Base-by-base conservation (phyloP, 1,140 invertebrate genomes). In the Archegozetes longisetosus region DNA sequence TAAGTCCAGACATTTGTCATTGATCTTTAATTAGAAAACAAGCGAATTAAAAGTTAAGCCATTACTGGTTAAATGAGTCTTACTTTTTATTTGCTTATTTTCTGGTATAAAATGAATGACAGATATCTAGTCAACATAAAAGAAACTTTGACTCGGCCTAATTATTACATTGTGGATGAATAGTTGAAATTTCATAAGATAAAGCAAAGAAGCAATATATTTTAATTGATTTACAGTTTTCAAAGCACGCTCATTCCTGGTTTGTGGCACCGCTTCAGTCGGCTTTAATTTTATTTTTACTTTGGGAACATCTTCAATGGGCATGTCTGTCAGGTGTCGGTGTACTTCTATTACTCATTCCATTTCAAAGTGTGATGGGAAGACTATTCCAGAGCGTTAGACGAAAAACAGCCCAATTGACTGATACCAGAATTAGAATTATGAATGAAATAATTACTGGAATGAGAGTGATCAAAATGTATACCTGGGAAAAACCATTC, bases 361-460 rank as follows among this genome's bases (percentile, higher is more conserved):
- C 63, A 25, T 58, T 64, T 28, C 64, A 65, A 62, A 54, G 25
- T 14, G 12, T 61, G 1, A 65, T 65, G 55, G 64, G 64, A 2
- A 27, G 27, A 40, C 17, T 32, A 20, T 65, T 65, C 46, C 53
- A 46, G 12, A 26, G 25, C 1, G 47, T 63, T n/a, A 70, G 85
- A 61, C 66, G 80, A 51, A 74, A 77, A 64, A 84, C 82, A 17
- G 84, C 85, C 0, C 62, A 76, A 3, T 77, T 79, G 63, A 90
- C 88, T 0, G 90, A 94, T 68, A 81, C 88, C 66, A 76, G 89
- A 61, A 82, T 93, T 0, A 76, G 82, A 55, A 70, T 90, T 53
- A 90, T 92, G 85, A 88, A 86, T 69, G 88, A 93, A 74, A 86
- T 94, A n/a, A 82, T 94, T 22, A 79, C 80, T 6, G 88, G 86